Base-by-base conservation (phyloP, 2,888 invertebrate genomes). In the Folsomia manolachei region DNA sequence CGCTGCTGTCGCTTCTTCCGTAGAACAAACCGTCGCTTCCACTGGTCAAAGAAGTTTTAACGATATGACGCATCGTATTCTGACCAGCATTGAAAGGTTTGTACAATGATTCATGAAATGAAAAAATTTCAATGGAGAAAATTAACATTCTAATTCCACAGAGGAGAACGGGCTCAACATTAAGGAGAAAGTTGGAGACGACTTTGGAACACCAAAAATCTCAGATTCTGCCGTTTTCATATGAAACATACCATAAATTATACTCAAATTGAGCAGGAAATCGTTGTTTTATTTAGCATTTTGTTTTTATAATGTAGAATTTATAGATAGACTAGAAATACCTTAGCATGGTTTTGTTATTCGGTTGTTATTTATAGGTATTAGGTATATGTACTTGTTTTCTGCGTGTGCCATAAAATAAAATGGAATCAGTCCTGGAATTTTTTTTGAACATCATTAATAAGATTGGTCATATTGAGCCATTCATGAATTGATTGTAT, bases 1-100 rank as follows among this genome's bases (percentile, higher is more conserved):
- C 9, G 63, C 70, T 7, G n/a, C 71, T n/a, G 70, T 75, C 52
- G 73, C 69, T 52, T 62, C 39, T 2, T 68, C 70, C 7, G 27
- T 66, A 19, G 68, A 62, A 23, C 65, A 69, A 27, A 61, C 69
- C 1, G 75, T 70, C 1, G 61, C 71, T 63, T 71, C 71, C 1
- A 64, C 75, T 4, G 61, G 63, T 2, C 61, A 70, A 23, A 72
- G 75, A 23, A 73, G 73, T 61, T 71, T 77, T 53, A 75, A 77
- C 62, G 68, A 77, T 52, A 24, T 77, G 63, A 77, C 77, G 23
- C 77, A 77, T 23, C 70, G 77, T 61, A 74, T 77, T 14, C 53
- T 66, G 1, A 70, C 74, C 19, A 77, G 77, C 62, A 77, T 77
- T 70, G 75, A 73, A 68, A 77, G 72, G 77, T 77, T 11, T 60